Evolutionary conservation across 1,140 invertebrate genomes (phyloP), one percentile per base, ranked within the genome.

Genomic region (Nylanderia fulva): DNA sequence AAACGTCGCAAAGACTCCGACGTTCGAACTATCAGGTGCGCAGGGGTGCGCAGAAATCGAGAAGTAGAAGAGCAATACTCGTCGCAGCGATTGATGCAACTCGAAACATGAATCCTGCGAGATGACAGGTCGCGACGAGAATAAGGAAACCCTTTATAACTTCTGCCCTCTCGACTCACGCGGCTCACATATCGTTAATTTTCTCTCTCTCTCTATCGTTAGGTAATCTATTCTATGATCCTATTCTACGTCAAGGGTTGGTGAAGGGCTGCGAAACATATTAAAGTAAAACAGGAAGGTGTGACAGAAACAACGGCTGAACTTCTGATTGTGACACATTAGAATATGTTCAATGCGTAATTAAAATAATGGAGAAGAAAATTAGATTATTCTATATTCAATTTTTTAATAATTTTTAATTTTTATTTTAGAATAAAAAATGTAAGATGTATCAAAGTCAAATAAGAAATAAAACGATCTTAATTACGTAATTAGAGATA

Each of bases 171-270:
- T 88, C 88, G 84, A 72, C 60, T 84, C 64, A 45, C 56, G 72
- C 77, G 69, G 54, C 61, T 66, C n/a, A n/a, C n/a, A 84, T 21
- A n/a, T 80, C 80, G 86, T 90, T 90, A 85, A 90, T 87, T 3
- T n/a, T n/a, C n/a, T n/a, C n/a, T n/a, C n/a, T 76, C 39, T 77
- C 60, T 90, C 79, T 84, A 85, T 48, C 74, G 79, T 87, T 90
- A 90, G 68, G n/a, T 79, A 52, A 68, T 66, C 89, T 90, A 90
- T 3, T 85, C 82, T 90, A 85, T 83, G 68, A 33, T 71, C 89
- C 89, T 89, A 90, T 63, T 90, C 89, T 90, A 90, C 87, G 83
- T 90, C 66, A 89, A 21, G 84, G 85, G 85, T 87, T 87, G 88
- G 88, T 85, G 88, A 85, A 77, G 82, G 85, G 82, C 82, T 77